These are phyloP conservation scores for Hyperopisus bebe DNA, from an alignment of 2,113 vertebrate genomes.

Conservation along the genomic window DNA sequence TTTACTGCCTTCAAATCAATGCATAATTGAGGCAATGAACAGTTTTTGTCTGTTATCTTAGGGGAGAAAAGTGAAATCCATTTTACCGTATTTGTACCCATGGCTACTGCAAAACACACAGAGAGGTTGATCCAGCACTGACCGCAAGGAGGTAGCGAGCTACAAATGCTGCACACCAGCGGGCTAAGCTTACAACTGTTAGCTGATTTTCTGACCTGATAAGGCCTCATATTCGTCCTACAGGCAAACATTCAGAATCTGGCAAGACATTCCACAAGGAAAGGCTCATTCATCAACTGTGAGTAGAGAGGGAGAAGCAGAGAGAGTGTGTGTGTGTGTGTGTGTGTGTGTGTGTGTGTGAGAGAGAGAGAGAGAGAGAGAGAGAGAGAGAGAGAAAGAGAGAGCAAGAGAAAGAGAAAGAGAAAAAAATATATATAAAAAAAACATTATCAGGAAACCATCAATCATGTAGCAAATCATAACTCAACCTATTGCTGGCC, in stretches of 20 bases:
- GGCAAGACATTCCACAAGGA: conserved; percentile 16
- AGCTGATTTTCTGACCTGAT: conserved; percentile 18
- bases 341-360: not conserved
- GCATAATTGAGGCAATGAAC: not conserved
- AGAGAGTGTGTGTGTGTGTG: not conserved
- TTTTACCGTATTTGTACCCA: not conserved
- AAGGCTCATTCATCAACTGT: not conserved
- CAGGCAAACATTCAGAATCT: conserved; percentile 8
- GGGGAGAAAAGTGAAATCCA: not conserved
- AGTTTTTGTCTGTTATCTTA: not conserved
- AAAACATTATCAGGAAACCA: conserved; percentile 15
- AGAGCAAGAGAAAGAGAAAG: not conserved
- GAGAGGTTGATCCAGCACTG: not conserved
- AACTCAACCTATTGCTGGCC: conserved; percentile 1
- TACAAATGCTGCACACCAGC: not conserved
- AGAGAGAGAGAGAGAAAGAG: not conserved
- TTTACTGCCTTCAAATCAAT: not conserved
- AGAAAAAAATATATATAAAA: not conserved
- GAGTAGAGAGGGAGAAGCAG: not conserved
- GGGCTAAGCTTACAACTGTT: not conserved
- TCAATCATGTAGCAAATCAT: conserved; percentile 16
- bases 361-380: not conserved
- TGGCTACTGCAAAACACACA: not conserved
- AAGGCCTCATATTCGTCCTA: not conserved
- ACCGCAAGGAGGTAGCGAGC: not conserved